Evolutionary conservation across 2,113 vertebrate genomes (phyloP).

Genomic region (Pseudopipra pipra): DNA sequence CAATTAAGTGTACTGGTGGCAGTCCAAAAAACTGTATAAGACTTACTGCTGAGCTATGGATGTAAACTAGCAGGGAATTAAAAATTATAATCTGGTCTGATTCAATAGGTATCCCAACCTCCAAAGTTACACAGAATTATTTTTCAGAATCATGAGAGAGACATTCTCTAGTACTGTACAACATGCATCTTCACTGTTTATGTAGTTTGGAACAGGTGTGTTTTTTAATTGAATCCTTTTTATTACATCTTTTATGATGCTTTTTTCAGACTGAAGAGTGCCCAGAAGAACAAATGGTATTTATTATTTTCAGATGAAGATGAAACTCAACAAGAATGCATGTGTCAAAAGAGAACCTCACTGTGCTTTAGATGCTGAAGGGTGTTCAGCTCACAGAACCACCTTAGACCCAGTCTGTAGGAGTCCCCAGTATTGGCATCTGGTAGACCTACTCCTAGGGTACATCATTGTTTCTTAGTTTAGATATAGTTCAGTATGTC

Average conservation of each 20-base stretch:
- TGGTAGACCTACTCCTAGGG: neutral
- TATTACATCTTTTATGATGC: neutral
- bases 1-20: neutral
- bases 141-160: neutral
- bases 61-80: neutral
- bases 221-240: neutral
- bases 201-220: neutral
- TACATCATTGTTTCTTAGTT: neutral
- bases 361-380: neutral
- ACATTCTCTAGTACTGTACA: neutral
- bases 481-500: neutral
- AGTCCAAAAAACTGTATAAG: neutral
- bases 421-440: neutral
- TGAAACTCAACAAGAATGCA: neutral
- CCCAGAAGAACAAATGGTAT: neutral
- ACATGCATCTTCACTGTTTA: neutral
- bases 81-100: neutral
- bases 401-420: neutral
- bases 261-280: neutral
- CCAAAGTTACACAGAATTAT: neutral
- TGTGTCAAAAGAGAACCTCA: neutral
- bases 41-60: neutral
- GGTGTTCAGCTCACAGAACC: neutral
- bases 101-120: neutral
- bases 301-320: neutral